Conservation (phyloP, 2,888 invertebrate species). For the Eupithecia tripunctaria region DNA sequence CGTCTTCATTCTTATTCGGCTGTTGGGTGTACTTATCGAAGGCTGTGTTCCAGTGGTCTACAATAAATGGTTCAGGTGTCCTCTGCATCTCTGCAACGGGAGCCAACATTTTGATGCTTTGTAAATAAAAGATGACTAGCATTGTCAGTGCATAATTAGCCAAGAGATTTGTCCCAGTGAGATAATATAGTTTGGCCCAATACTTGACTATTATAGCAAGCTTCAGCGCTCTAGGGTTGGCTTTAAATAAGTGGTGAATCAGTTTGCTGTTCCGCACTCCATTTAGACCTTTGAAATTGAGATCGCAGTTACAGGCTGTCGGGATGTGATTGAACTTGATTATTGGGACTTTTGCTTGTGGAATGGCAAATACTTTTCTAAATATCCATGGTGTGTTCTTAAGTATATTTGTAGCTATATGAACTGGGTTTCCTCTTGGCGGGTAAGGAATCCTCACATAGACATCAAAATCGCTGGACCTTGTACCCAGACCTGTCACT, state of each 20-base stretch:
- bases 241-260: constrained; percentile 82
- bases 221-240: constrained; percentile 83
- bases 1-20: constrained; percentile 49
- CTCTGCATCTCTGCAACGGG: constrained; percentile 78
- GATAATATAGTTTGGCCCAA: constrained; percentile 87
- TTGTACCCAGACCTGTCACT: constrained; percentile 87
- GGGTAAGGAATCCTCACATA: constrained; percentile 77
- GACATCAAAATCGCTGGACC: constrained; percentile 90
- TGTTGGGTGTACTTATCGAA: constrained; percentile 64
- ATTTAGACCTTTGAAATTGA: constrained; percentile 87
- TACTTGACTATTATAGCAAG: constrained; percentile 88
- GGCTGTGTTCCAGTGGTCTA: constrained; percentile 86
- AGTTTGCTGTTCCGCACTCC: constrained; percentile 88
- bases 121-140: constrained; percentile 89
- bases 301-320: constrained; percentile 87
- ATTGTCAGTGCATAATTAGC: constrained; percentile 88
- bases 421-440: constrained; percentile 43
- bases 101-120: constrained; percentile 85
- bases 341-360: constrained; percentile 89
- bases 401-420: constrained; percentile 67
- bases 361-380: constrained; percentile 84
- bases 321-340: constrained; percentile 87
- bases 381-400: constrained; percentile 68
- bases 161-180: constrained; percentile 84
- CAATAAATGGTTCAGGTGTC: constrained; percentile 49